Conservation (phyloP, 2,113 vertebrate genomes). For the Dasyurus viverrinus region DNA sequence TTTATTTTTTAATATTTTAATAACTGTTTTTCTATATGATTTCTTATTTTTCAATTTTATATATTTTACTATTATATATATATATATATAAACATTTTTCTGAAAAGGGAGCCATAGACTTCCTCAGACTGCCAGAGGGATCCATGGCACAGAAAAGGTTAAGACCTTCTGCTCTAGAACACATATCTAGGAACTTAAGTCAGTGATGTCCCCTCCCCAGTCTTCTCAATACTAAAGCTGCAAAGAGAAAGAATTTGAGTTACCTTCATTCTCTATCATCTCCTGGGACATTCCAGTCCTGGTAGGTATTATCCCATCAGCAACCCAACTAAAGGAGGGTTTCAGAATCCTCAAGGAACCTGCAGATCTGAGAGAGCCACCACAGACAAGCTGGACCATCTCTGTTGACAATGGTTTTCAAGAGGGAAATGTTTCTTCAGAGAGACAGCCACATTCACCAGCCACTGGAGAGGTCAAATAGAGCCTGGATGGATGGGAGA, state of each 20-base stretch:
- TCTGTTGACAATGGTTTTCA: background rate
- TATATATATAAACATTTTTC: background rate
- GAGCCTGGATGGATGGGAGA: background rate
- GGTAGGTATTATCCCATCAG: background rate
- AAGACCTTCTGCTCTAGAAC: background rate
- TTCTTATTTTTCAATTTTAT: background rate
- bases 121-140: background rate
- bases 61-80: background rate
- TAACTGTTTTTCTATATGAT: background rate
- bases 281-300: background rate
- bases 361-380: background rate
- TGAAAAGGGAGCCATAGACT: background rate
- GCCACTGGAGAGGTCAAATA: background rate
- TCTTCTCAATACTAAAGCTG: background rate
- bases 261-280: background rate
- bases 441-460: background rate
- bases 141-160: background rate
- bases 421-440: background rate
- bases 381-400: background rate
- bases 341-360: background rate
- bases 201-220: background rate
- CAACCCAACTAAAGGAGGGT: background rate
- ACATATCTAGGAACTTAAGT: background rate
- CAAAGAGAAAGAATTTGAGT: background rate
- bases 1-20: background rate